phyloP scores from a whole-genome alignment of 2,888 invertebrate species.

The Plagiodera versicolora region DNA sequence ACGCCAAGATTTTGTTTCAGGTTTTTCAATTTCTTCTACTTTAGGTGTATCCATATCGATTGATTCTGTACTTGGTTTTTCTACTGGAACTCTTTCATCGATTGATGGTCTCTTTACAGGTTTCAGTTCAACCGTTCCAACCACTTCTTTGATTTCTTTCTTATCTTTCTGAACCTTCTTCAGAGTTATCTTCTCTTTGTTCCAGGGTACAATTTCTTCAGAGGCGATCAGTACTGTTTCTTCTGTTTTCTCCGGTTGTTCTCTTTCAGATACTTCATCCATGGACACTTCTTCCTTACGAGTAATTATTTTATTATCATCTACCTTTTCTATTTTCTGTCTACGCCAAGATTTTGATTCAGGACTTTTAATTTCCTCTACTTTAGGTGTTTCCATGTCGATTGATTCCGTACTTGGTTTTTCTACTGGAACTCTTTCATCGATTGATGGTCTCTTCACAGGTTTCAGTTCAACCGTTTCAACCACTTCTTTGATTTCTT shows the following conservation, averaged over 20 bases:
- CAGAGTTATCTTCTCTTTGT: slow-evolving; percentile 62
- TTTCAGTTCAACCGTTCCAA: slow-evolving; percentile 38
- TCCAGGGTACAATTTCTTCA: slow-evolving; percentile 56
- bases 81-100: not conserved
- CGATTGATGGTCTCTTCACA: not conserved
- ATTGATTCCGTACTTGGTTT: slow-evolving; percentile 35
- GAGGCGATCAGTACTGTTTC: not conserved
- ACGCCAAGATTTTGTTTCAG: slow-evolving; percentile 54
- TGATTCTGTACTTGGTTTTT: slow-evolving; percentile 19
- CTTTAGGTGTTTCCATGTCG: too few species aligned
- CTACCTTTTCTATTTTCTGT: too few species aligned
- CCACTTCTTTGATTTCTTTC: slow-evolving; percentile 62
- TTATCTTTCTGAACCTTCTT: slow-evolving; percentile 54
- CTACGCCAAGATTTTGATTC: too few species aligned
- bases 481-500: slow-evolving; percentile 41
- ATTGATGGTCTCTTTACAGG: slow-evolving; percentile 35
- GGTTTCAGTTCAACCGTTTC: slow-evolving; percentile 31
- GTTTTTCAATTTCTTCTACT: slow-evolving; percentile 35
- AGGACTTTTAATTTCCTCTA: too few species aligned
- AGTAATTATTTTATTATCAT: too few species aligned
- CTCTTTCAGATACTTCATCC: slow-evolving; percentile 24
- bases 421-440: slow-evolving; percentile 9
- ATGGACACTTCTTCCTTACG: slow-evolving; percentile 32
- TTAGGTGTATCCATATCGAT: slow-evolving; percentile 39
- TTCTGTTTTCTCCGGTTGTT: slow-evolving; percentile 46